A percentile compares a stretch with the other conserved stretches of the same genome.
Conservation (phyloP, 2,888 invertebrate species). For the Hecatera dysodea region DNA sequence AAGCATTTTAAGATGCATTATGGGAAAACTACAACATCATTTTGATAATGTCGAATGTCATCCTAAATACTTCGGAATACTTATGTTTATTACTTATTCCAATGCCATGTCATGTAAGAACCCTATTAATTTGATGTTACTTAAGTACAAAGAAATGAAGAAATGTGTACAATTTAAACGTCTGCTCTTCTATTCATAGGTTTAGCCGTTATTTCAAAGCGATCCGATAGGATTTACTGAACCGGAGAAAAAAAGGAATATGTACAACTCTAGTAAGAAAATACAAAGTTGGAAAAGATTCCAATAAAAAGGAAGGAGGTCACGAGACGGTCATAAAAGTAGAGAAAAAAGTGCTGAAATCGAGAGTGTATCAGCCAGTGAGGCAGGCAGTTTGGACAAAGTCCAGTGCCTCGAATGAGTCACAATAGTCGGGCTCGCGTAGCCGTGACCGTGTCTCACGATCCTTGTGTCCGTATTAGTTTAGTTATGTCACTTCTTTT, state of each 20-base stretch:
- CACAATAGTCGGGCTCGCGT: constrained; percentile 46
- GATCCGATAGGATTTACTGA: constrained; percentile 22
- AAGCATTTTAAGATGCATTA: neutral
- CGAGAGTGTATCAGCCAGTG: constrained; percentile 67
- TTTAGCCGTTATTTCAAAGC: constrained; percentile 38
- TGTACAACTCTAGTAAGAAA: constrained; percentile 40
- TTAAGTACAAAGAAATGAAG: constrained; percentile 3
- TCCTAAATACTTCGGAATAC: no score
- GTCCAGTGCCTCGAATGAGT: constrained; percentile 66
- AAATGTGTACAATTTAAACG: constrained; percentile 1
- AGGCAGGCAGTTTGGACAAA: constrained; percentile 55
- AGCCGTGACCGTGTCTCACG: constrained; percentile 69
- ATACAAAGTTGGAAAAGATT: constrained; percentile 48
- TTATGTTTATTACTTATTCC: neutral
- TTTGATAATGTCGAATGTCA: no score
- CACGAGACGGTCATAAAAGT: constrained; percentile 59
- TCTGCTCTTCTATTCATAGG: constrained; percentile 20
- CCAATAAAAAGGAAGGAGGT: constrained; percentile 67
- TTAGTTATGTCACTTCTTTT: constrained; percentile 62
- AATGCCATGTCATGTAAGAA: neutral
- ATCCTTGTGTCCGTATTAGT: constrained; percentile 52
- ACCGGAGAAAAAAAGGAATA: constrained; percentile 45
- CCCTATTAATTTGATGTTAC: neutral
- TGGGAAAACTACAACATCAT: neutral
- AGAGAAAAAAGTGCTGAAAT: constrained; percentile 61